These are phyloP conservation scores for Papilio polytes DNA, from an alignment of 1,140 invertebrate species.

Conservation along the genomic window DNA sequence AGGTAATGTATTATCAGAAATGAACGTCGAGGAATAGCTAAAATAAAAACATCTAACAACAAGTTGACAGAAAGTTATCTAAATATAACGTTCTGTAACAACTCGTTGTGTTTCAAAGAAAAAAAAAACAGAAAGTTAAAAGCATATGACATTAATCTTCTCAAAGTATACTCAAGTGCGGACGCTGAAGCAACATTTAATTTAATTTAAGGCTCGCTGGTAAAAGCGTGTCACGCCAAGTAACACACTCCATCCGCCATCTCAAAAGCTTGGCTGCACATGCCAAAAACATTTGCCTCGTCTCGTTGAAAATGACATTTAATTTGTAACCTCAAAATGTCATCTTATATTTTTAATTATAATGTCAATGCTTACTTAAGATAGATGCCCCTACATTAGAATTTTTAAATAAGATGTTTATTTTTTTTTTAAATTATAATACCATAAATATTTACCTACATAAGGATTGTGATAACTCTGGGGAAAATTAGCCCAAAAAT, in stretches of 20 bases:
- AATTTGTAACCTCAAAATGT: slow-evolving; percentile 14
- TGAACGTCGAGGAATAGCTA: too few relatives aligned
- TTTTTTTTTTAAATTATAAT: too few relatives aligned
- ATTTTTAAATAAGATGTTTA: too few relatives aligned
- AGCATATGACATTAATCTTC: slow-evolving; percentile 12
- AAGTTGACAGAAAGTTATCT: too few relatives aligned
- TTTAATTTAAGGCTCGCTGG: background rate
- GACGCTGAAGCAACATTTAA: slow-evolving; percentile 14
- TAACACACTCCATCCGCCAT: slow-evolving; percentile 12
- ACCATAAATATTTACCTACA: too few relatives aligned
- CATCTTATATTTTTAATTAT: background rate
- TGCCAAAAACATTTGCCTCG: background rate
- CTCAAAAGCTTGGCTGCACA: slow-evolving; percentile 2
- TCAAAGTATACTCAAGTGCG: slow-evolving; percentile 7
- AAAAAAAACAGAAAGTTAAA: background rate
- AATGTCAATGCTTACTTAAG: background rate
- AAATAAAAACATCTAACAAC: too few relatives aligned
- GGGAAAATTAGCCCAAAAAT: too few relatives aligned
- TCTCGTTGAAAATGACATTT: background rate
- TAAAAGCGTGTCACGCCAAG: slow-evolving; percentile 8
- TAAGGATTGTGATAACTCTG: too few relatives aligned
- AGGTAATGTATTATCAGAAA: too few relatives aligned
- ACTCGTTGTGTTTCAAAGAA: background rate
- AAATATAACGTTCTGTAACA: background rate
- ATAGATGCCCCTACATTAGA: background rate